These are phyloP conservation scores for Cottus gobio DNA, from an alignment of 2,113 vertebrate genomes.

Conservation along the genomic window DNA sequence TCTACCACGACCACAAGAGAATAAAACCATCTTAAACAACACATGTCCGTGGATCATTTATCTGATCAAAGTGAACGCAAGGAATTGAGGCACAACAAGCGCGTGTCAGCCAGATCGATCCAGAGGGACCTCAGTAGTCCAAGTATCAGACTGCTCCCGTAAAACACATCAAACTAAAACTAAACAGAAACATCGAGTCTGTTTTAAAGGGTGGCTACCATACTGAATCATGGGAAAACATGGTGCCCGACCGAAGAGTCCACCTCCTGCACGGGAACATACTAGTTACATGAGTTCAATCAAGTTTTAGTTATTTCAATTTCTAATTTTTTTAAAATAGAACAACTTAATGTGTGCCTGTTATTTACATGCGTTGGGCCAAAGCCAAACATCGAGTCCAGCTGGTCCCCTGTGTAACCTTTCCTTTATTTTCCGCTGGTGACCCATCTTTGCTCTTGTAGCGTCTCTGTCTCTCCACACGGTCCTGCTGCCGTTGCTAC, in stretches of 20 bases:
- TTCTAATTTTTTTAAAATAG: background rate
- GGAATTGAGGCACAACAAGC: no score
- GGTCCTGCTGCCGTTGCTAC: conserved; percentile 1
- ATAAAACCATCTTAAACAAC: no score
- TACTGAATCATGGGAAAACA: conserved; percentile 19
- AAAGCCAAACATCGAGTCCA: background rate
- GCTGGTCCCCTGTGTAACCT: background rate
- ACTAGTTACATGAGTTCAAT: background rate
- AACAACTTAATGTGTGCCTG: background rate
- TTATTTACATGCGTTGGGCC: background rate
- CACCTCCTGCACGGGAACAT: background rate
- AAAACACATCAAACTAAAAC: background rate
- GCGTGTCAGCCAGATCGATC: no score
- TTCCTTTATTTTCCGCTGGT: background rate
- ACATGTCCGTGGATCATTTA: no score
- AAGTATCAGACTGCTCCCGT: no score
- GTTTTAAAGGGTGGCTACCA: background rate
- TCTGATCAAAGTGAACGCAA: no score
- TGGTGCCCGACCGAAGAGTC: background rate
- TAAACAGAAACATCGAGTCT: background rate
- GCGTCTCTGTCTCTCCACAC: conserved; percentile 20
- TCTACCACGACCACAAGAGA: no score
- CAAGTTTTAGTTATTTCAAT: background rate
- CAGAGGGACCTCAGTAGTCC: no score
- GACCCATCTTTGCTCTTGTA: conserved; percentile 26